Base-by-base conservation (phyloP, 2,113 vertebrate species). In the Symphodus melops region DNA sequence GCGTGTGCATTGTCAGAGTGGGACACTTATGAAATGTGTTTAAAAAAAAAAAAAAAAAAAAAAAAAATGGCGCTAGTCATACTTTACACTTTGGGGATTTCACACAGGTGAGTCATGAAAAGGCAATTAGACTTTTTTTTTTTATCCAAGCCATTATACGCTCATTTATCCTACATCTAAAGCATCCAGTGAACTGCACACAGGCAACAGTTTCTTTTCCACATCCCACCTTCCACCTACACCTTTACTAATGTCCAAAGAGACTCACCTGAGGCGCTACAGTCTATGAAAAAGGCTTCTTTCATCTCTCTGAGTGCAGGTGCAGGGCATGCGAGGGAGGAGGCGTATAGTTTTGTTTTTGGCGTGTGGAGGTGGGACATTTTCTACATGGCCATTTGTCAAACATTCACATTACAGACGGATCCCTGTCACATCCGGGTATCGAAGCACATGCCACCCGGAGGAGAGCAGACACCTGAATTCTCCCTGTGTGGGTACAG, bases 101-200 rank as follows among this genome's bases (percentile, higher is more conserved):
- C 46, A 67, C 42, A 49, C 19, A 64, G 68, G 71, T 75, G 79
- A 79, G 49, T 64, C 81, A 75, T n/a, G 12, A 8, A 2, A n/a
- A 56, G 42, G 71, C 46, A 42, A 46, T 33, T 2, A 48, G 44
- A 51, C 20, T 76, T 56, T 44, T 42, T 46, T 46, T 51, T 55
- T 5, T 5, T 5, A 20, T 17, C 11, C 11, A 53, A 72, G 58
- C 64, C 62, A 69, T 78, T 41, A 80, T 69, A 85, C 67, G 77
- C 52, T 46, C 63, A 70, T 72, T 28, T 17, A 33, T 33, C 28
- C 28, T 33, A 33, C 28, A 33, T 5, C 28, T 33, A 79, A 85
- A 88, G 49, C 83, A 90, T 93, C 90, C 91, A 91, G 93, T 92
- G 92, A 89, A 87, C 83, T 73, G 78, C 67, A 83, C 72, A 67